Conservation (phyloP, 2,113 vertebrate genomes). For the Gorilla gorilla region DNA sequence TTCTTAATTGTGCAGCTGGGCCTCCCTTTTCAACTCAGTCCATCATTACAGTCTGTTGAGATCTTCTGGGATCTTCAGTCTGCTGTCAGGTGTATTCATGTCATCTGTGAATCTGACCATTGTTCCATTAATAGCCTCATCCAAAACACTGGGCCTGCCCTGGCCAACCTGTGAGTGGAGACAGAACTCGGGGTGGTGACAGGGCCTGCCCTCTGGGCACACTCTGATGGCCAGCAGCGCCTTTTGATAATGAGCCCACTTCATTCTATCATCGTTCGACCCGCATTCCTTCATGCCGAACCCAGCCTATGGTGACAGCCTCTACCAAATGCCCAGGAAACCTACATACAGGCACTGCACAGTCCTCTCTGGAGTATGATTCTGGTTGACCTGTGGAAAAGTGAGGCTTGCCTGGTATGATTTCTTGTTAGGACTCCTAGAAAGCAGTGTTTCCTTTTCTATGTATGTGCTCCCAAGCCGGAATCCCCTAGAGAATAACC, state of each 20-base stretch:
- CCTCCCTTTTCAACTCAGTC: constrained; percentile 5
- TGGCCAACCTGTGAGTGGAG: not conserved
- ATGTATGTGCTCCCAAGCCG: not conserved
- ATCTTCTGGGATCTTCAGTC: not conserved
- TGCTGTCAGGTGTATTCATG: not conserved
- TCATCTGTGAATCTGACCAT: not conserved
- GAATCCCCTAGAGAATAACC: not conserved
- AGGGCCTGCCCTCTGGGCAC: not conserved
- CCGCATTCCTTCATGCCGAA: not conserved
- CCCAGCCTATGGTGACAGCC: not conserved
- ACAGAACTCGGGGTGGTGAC: not conserved
- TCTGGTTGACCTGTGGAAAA: not conserved
- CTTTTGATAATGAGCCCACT: not conserved
- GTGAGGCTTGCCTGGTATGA: not conserved
- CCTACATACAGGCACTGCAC: not conserved
- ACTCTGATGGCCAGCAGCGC: not conserved
- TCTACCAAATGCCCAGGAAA: not conserved
- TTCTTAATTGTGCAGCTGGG: not conserved
- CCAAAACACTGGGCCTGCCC: not conserved
- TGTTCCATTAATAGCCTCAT: not conserved
- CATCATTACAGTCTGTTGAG: not conserved
- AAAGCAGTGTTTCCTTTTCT: not conserved
- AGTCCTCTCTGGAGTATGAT: not conserved
- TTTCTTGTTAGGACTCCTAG: not conserved
- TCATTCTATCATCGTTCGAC: not conserved